Conservation (phyloP, 1,140 invertebrate species). For the Zaprionus gabonicus region DNA sequence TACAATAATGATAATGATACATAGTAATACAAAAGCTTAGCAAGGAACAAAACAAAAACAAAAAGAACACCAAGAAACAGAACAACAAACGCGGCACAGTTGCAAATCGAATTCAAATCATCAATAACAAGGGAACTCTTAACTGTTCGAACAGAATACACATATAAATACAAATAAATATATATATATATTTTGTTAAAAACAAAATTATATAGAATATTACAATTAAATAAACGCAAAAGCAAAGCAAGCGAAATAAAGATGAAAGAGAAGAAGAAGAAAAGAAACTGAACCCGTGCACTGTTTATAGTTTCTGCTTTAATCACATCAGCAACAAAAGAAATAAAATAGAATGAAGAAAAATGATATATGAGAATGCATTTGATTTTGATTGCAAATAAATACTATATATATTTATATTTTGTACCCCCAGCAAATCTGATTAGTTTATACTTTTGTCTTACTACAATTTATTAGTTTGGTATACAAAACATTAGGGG, state of each 20-base stretch:
- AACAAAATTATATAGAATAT: constrained; percentile 47
- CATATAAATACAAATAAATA: constrained; percentile 22
- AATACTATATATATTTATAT: not conserved
- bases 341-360: constrained; percentile 60
- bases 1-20: constrained; percentile 17
- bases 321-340: constrained; percentile 53
- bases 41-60: not conserved
- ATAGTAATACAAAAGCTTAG: constrained; percentile 14
- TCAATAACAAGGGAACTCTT: constrained; percentile 9
- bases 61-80: not conserved
- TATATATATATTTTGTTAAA: constrained; percentile 64
- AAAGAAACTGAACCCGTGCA: constrained; percentile 48
- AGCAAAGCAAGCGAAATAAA: constrained; percentile 20
- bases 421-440: not conserved
- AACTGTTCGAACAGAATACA: constrained; percentile 14
- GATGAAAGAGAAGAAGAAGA: constrained; percentile 26
- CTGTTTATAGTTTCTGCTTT: constrained; percentile 67
- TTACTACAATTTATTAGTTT: too few relatives aligned
- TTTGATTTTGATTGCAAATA: constrained; percentile 5
- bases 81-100: not conserved
- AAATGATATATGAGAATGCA: not conserved
- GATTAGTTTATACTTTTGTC: not conserved
- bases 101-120: constrained; percentile 10
- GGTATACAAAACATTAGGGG: too few relatives aligned
- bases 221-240: constrained; percentile 8